Base-by-base conservation (phyloP, 2,888 invertebrate genomes). In the Lepidocyrtinus sp. region DNA sequence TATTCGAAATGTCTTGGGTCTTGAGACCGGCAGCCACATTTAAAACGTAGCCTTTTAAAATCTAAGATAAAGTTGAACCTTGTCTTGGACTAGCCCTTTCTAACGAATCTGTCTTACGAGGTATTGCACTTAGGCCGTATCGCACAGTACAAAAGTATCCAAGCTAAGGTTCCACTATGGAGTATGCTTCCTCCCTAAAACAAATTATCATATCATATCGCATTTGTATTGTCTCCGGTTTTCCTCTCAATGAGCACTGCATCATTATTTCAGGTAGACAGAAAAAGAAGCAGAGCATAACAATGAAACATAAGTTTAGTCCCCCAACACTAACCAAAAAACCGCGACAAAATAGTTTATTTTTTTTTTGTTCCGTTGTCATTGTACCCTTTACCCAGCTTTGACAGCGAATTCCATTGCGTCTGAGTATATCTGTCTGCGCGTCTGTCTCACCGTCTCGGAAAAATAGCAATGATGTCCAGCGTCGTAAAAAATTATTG, bases 51-150 rank as follows among this genome's bases (percentile, higher is more conserved):
- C 36, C 12, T 7, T 7, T 5, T 36, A 36, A 7, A 36, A 12
- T 36, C 5, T 36, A 12, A 36, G 12, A 36, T 36, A 12, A 36
- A 12, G 5, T 7, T 12, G 5, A 7, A 36, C 36, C 5, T 36
- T 12, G 36, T 36, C 5, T 36, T 12, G 36, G 12, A 50, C 2
- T 2, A 15, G 15, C 50, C 12, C 50, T 17, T n/a, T 12, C 2
- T n/a, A 50, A 36, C 36, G 36, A 50, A 50, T 50, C n/a, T n/a
- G 50, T 50, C 36, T 12, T 36, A 76, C 76, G 63, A 71, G 76
- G 70, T 70, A 70, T 77, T 70, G 76, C 70, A 75, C 75, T 76
- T 76, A 75, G 46, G 70, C 27, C 63, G 22, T 76, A 70, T 76
- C 22, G 2, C 21, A 64, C 25, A 24, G 24, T 25, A 22, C 26